A percentile compares a stretch with the other conserved stretches of the same genome.
phyloP scores from a whole-genome alignment of 2,113 vertebrate species.

The Pampusana beccarii region DNA sequence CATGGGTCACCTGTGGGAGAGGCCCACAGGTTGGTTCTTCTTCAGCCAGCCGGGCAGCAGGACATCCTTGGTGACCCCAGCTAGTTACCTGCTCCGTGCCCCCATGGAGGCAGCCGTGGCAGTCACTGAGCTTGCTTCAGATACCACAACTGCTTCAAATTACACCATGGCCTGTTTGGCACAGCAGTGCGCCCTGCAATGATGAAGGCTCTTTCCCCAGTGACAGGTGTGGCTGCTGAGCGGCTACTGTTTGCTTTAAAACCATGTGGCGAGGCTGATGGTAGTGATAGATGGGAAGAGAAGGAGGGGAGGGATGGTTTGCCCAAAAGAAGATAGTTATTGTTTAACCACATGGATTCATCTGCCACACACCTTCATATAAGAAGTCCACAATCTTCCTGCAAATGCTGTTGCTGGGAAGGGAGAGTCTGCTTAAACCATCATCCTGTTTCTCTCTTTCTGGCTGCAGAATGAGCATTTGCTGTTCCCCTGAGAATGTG shows the following conservation, averaged over 20 bases:
- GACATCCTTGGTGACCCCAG: not conserved
- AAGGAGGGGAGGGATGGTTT: not conserved
- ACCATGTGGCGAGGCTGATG: not conserved
- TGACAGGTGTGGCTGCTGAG: not conserved
- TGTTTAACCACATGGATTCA: not conserved
- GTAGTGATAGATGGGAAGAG: not conserved
- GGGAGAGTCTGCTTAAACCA: not conserved
- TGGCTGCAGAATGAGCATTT: not conserved
- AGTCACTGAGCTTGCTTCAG: not conserved
- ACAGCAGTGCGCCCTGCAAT: not conserved
- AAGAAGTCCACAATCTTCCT: not conserved
- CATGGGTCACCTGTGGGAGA: not conserved
- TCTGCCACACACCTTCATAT: not conserved
- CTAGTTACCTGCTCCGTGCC: rapidly evolving
- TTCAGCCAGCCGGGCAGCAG: not conserved
- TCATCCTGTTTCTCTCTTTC: not conserved
- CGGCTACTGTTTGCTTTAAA: not conserved
- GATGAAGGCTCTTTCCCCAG: not conserved
- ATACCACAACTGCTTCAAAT: not conserved
- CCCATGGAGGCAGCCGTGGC: rapidly evolving
- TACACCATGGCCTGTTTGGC: not conserved
- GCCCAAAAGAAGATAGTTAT: not conserved
- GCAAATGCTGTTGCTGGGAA: not conserved
- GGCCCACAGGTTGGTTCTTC: not conserved
- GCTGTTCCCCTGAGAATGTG: not conserved